Conservation (phyloP, 1,140 invertebrate genomes). For the Euschistus heros region DNA sequence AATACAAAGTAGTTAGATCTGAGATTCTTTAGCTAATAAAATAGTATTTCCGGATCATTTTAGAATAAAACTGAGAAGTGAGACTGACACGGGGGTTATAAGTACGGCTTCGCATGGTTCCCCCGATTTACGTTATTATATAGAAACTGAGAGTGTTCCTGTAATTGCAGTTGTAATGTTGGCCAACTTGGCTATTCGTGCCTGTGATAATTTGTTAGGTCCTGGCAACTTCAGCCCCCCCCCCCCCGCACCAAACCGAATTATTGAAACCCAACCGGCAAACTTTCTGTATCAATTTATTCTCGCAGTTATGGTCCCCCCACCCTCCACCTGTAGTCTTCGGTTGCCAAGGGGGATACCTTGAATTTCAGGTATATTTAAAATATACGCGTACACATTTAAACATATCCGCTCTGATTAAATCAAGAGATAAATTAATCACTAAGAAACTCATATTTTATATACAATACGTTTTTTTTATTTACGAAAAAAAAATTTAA, state of each 20-base stretch:
- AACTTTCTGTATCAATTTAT: not conserved
- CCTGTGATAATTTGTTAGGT: not conserved
- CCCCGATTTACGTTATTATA: not conserved
- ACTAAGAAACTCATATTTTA: too few relatives aligned
- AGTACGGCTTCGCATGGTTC: not conserved
- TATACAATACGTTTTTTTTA: too few relatives aligned
- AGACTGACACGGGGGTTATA: not conserved
- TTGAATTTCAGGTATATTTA: too few relatives aligned
- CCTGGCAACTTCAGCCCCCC: not conserved
- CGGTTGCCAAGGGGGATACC: too few relatives aligned
- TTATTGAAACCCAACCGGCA: not conserved
- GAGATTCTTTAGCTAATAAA: too few relatives aligned
- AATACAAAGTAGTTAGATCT: not conserved
- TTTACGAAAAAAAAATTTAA: too few relatives aligned
- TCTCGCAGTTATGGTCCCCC: not conserved
- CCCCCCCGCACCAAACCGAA: not conserved
- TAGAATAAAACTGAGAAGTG: too few relatives aligned
- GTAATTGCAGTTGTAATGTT: constrained; percentile 3
- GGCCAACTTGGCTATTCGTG: constrained; percentile 8
- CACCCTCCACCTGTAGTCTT: not conserved
- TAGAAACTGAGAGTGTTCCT: not conserved
- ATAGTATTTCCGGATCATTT: too few relatives aligned
- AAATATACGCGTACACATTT: too few relatives aligned
- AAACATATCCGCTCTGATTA: too few relatives aligned
- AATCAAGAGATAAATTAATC: too few relatives aligned